Percentiles rank a stretch among this genome's conserved stretches.
phyloP scores from a whole-genome alignment of 64 coral and sea anemone genomes.

The Dendronephthya gigantea region DNA sequence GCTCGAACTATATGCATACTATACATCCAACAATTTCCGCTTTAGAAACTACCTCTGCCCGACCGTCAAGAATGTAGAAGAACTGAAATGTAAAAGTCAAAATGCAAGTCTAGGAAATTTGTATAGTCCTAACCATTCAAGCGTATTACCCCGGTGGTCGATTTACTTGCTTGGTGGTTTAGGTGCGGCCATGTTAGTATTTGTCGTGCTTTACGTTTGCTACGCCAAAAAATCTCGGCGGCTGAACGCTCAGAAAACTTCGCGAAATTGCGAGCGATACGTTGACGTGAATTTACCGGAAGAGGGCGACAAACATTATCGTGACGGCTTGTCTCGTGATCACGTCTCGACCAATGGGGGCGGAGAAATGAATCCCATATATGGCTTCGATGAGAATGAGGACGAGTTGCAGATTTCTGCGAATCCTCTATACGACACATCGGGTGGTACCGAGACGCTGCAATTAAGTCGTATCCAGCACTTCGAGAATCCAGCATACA shows the following conservation, averaged over 20 bases:
- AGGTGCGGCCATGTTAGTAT: background rate
- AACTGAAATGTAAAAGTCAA: background rate
- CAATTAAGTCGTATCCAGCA: background rate
- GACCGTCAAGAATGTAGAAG: background rate
- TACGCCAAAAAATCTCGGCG: background rate
- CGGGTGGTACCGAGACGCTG: background rate
- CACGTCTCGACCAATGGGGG: background rate
- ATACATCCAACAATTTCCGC: background rate
- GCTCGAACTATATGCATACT: background rate
- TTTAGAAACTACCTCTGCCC: background rate
- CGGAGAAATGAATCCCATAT: background rate
- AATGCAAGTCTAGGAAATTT: background rate
- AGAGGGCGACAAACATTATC: background rate
- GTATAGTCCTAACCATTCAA: no score
- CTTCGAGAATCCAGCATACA: background rate
- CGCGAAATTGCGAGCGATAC: background rate
- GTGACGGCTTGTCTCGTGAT: conserved; percentile 11
- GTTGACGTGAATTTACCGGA: background rate
- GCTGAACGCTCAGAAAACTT: background rate
- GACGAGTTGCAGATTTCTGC: background rate
- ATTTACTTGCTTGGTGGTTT: background rate
- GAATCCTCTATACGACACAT: background rate
- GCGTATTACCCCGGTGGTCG: background rate
- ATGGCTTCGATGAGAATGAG: conserved; percentile 1
- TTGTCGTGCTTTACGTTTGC: background rate